Evolutionary conservation across 2,113 vertebrate genomes (phyloP).

Genomic region (Pan troglodytes): NHGRI_mPanTro3-v2.1_pri NC_086015.1:80848501-80849000

Average conservation of each 20-base stretch:
- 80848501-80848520: neutral
- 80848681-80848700: neutral
- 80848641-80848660: neutral
- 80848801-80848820: neutral
- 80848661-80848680: neutral
- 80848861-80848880: neutral
- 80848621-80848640: constrained; percentile 4
- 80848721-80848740: neutral
- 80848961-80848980: neutral
- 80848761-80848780: neutral
- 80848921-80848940: neutral
- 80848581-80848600: neutral
- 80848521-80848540: neutral
- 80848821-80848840: neutral
- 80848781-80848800: neutral
- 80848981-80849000: neutral
- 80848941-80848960: neutral
- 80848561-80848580: neutral
- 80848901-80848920: neutral
- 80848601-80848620: neutral
- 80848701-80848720: neutral
- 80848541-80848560: neutral
- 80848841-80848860: neutral
- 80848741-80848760: neutral
- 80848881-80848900: neutral